Evolutionary conservation across 2,113 vertebrate genomes (phyloP).

Genomic region (Cyanoramphus novaezelandiae): DNA sequence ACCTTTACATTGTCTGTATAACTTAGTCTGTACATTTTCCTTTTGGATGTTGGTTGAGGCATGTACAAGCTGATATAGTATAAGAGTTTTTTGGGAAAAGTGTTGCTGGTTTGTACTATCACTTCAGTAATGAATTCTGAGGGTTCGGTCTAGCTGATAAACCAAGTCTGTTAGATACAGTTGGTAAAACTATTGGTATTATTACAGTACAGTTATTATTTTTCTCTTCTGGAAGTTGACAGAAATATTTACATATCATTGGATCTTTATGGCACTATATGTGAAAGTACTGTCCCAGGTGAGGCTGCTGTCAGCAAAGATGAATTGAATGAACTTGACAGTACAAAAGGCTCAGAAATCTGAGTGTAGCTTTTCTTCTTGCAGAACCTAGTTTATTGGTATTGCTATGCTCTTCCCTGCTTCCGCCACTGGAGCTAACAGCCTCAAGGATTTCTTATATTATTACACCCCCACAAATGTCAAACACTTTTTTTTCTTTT

Average conservation of each 20-base stretch:
- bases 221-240: neutral
- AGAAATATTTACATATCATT: neutral
- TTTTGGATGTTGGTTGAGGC: neutral
- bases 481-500: neutral
- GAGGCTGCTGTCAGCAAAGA: neutral
- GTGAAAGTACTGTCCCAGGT: neutral
- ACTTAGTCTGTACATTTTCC: fast-evolving
- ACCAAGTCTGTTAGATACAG: neutral
- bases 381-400: neutral
- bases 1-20: neutral
- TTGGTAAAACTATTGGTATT: neutral
- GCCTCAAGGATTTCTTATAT: neutral
- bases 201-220: neutral
- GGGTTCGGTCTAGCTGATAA: neutral
- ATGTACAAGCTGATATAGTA: neutral
- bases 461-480: neutral
- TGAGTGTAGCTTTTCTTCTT: neutral
- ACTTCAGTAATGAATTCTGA: neutral
- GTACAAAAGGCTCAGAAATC: neutral
- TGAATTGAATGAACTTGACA: neutral
- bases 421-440: neutral
- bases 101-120: neutral
- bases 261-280: neutral
- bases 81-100: neutral
- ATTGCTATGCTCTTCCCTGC: fast-evolving